Percentiles rank a stretch among this genome's conserved stretches.
phyloP scores from a whole-genome alignment of 2,888 invertebrate species.

The Euclidia mi region DNA sequence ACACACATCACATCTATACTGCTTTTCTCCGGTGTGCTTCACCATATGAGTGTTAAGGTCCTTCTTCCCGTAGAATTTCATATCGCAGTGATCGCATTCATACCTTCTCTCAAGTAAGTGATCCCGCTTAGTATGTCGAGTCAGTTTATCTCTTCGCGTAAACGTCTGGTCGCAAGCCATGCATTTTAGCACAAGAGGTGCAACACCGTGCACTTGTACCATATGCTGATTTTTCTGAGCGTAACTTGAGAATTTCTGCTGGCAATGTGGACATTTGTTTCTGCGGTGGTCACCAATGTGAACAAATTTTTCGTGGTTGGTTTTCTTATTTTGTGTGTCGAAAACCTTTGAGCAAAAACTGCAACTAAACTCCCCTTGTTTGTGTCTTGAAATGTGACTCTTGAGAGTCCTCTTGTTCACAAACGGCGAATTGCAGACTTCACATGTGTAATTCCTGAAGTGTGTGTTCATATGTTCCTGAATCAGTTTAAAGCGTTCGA shows the following conservation, averaged over 20 bases:
- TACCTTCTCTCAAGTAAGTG: conserved; percentile 43
- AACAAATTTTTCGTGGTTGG: conserved; percentile 40
- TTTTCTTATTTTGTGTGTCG: conserved; percentile 33
- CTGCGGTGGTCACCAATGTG: conserved; percentile 27
- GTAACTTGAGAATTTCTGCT: conserved; percentile 38
- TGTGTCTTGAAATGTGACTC: conserved; percentile 32
- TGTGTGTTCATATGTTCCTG: conserved; percentile 52
- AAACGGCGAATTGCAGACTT: conserved; percentile 69
- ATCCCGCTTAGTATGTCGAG: conserved; percentile 34
- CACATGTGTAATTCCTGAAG: conserved; percentile 39
- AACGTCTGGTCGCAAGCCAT: conserved; percentile 50
- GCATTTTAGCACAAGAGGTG: conserved; percentile 29
- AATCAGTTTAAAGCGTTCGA: conserved; percentile 36
- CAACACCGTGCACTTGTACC: conserved; percentile 34
- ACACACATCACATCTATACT: conserved; percentile 36
- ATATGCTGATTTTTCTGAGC: conserved; percentile 37
- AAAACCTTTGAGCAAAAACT: conserved; percentile 39
- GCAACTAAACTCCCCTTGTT: conserved; percentile 43
- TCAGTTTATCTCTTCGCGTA: conserved; percentile 20
- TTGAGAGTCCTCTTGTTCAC: conserved; percentile 62
- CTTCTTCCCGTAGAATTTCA: conserved; percentile 33
- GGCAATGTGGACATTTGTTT: conserved; percentile 43
- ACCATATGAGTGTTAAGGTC: conserved; percentile 38
- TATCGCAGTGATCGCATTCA: conserved; percentile 40
- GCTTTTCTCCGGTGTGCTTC: conserved; percentile 45